phyloP scores from a whole-genome alignment of 2,888 invertebrate species.

The Drosophila heteroneura region DNA sequence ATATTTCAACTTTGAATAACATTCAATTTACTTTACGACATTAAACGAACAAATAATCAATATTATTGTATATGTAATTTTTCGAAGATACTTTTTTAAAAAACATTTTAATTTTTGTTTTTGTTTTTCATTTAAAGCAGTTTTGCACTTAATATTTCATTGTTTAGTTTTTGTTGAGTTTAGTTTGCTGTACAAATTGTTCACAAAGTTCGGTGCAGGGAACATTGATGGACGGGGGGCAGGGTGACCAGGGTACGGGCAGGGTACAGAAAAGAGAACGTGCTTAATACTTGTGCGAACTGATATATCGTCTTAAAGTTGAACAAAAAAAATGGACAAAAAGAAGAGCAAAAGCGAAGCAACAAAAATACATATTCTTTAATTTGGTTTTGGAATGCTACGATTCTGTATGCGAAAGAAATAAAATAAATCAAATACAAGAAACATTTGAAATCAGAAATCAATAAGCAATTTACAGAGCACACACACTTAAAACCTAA shows the following conservation, averaged over 20 bases:
- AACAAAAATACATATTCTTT: conserved; percentile 40
- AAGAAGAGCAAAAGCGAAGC: conserved; percentile 36
- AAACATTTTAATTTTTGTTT: conserved; percentile 36
- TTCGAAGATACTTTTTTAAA: conserved; percentile 37
- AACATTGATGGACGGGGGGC: conserved; percentile 26
- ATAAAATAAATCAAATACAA: conserved; percentile 17
- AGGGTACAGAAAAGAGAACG: conserved; percentile 39
- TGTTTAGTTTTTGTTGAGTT: conserved; percentile 55
- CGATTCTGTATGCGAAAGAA: conserved; percentile 66
- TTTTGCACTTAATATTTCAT: conserved; percentile 75
- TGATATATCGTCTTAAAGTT: conserved; percentile 54
- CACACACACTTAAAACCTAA: conserved; percentile 77
- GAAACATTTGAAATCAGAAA: conserved; percentile 35
- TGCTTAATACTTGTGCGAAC: conserved; percentile 76
- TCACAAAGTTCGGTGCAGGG: conserved; percentile 64
- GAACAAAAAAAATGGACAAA: conserved; percentile 24
- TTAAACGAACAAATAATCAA: conserved; percentile 57
- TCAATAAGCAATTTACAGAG: conserved; percentile 59
- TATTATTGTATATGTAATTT: conserved; percentile 42
- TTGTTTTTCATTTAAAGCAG: conserved; percentile 66
- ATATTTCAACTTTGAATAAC: conserved; percentile 57
- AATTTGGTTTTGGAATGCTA: conserved; percentile 74
- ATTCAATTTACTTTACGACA: conserved; percentile 59
- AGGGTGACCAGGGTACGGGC: conserved; percentile 17
- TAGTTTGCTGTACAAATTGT: conserved; percentile 75